These are phyloP conservation scores for Spialia ferax DNA, from an alignment of 2,888 invertebrate species.

Conservation along the genomic window DNA sequence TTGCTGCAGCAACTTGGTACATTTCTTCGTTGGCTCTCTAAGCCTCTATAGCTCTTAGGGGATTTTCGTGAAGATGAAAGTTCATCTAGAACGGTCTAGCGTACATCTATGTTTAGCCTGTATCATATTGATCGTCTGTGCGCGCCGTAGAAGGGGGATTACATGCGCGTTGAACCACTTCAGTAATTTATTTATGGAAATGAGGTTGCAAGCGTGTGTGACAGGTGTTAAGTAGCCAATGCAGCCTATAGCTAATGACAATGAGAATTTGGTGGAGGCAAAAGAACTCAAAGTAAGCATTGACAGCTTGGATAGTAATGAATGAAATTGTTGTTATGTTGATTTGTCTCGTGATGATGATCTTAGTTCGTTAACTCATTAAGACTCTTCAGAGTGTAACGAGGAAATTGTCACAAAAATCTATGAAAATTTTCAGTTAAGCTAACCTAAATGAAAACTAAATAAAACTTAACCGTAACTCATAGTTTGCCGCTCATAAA, in stretches of 20 bases:
- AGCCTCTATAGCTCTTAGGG: not conserved
- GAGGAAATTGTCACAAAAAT: not conserved
- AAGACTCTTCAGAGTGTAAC: not conserved
- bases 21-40: not conserved
- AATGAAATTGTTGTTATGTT: not conserved
- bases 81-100: conserved; percentile 5
- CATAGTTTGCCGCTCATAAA: no score
- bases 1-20: no score
- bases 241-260: conserved; percentile 5
- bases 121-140: conserved; percentile 23
- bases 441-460: no score
- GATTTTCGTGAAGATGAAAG: not conserved
- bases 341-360: not conserved
- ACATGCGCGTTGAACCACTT: conserved; percentile 20
- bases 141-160: conserved; percentile 11
- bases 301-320: not conserved
- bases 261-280: not conserved
- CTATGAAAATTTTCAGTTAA: no score
- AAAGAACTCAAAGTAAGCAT: not conserved
- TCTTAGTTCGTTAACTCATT: no score
- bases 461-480: no score
- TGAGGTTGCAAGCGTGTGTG: conserved; percentile 13
- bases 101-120: conserved; percentile 13
- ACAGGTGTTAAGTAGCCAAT: conserved; percentile 17
- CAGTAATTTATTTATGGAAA: conserved; percentile 34